Conservation (phyloP, 2,797 vertebrate species). For the Lithobates pipiens region DNA sequence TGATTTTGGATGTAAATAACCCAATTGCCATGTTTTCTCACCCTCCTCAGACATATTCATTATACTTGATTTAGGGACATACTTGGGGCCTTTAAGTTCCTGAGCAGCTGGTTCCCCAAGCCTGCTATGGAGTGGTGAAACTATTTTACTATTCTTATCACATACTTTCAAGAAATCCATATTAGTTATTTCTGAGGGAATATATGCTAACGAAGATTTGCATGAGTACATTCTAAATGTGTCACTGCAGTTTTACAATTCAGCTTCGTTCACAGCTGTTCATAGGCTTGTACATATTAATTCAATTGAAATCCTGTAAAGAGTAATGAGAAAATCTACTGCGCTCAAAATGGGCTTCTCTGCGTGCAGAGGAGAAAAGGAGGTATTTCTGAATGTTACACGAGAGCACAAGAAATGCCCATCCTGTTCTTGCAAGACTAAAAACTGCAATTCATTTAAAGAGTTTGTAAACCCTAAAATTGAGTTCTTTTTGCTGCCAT, state of each 20-base stretch:
- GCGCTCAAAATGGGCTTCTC: constrained; percentile 17
- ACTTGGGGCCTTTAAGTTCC: not conserved
- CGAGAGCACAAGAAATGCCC: constrained; percentile 5
- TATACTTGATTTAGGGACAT: too few relatives aligned
- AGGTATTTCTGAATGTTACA: constrained; percentile 14
- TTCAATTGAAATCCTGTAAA: constrained; percentile 57
- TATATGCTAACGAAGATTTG: constrained; percentile 54
- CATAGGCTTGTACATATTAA: constrained; percentile 59
- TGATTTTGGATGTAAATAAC: too few relatives aligned
- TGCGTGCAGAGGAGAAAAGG: constrained; percentile 5
- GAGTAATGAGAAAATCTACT: constrained; percentile 51
- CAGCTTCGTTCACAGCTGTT: constrained; percentile 56
- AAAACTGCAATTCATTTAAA: too few relatives aligned
- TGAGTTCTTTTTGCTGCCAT: too few relatives aligned
- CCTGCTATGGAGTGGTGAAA: not conserved
- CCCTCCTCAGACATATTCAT: too few relatives aligned
- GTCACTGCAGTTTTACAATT: constrained; percentile 56
- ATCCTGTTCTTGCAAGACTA: not conserved
- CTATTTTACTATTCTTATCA: constrained; percentile 46
- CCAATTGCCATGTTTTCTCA: too few relatives aligned
- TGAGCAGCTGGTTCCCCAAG: not conserved
- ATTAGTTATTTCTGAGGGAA: constrained; percentile 48
- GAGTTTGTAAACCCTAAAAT: too few relatives aligned
- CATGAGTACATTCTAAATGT: constrained; percentile 57
- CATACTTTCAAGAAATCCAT: constrained; percentile 42